Evolutionary conservation across 2,888 invertebrate genomes (phyloP).

Genomic region (Eremobia ochroleuca): DNA sequence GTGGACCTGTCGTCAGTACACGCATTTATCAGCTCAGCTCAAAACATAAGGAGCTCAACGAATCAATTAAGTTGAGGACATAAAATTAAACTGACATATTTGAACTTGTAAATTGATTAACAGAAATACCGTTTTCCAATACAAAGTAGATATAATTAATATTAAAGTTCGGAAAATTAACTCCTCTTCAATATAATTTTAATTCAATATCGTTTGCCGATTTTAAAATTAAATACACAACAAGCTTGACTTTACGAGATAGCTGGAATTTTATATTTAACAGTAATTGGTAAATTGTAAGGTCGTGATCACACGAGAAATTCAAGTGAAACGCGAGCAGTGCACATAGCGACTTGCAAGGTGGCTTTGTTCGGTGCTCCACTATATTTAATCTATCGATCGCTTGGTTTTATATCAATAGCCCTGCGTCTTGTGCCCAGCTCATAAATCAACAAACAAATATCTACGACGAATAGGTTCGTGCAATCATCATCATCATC

Average conservation of each 20-base stretch:
- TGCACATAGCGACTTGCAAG: neutral
- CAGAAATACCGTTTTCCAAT: slow-evolving; percentile 26
- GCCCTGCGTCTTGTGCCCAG: neutral
- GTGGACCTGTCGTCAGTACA: no score
- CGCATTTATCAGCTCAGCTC: no score
- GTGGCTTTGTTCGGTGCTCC: neutral
- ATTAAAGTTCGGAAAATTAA: slow-evolving; percentile 23
- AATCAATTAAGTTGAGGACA: no score
- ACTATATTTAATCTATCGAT: neutral
- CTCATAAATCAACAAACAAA: neutral
- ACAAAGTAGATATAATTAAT: slow-evolving; percentile 25
- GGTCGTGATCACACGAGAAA: neutral
- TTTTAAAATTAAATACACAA: slow-evolving; percentile 20
- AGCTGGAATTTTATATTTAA: neutral
- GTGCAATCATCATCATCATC: no score
- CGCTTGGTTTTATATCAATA: neutral
- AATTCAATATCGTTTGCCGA: slow-evolving; percentile 7
- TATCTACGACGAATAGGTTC: no score
- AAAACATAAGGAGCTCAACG: no score
- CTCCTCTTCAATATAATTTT: neutral
- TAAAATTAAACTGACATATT: neutral
- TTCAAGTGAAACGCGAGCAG: neutral
- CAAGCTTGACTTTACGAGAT: slow-evolving; percentile 10
- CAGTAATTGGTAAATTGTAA: neutral
- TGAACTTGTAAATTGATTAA: slow-evolving; percentile 4